These are phyloP conservation scores for Drosophila nasuta DNA, from an alignment of 1,140 invertebrate genomes.

Conservation along the genomic window DNA sequence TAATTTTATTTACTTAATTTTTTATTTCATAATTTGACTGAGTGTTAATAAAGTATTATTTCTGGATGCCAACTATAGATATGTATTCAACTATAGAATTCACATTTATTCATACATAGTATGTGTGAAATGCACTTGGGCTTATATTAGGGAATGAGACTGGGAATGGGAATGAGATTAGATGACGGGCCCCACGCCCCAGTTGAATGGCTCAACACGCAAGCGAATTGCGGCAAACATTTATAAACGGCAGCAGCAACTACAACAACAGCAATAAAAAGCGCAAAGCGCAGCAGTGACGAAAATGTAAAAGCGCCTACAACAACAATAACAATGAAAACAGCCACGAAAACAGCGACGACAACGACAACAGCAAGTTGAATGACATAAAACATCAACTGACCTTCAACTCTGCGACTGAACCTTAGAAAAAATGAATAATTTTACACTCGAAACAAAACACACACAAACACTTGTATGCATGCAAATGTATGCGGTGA, in stretches of 20 bases:
- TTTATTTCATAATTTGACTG: no score
- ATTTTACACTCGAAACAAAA: constrained; percentile 74
- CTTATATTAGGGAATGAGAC: constrained; percentile 1
- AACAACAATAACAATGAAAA: constrained; percentile 40
- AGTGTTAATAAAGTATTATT: neutral
- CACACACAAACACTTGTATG: constrained; percentile 42
- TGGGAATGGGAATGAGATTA: constrained; percentile 20
- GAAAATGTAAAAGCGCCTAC: constrained; percentile 64
- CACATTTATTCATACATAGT: no score
- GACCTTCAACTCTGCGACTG: constrained; percentile 84
- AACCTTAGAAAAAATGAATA: constrained; percentile 84
- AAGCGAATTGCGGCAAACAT: constrained; percentile 52
- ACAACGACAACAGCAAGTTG: constrained; percentile 72
- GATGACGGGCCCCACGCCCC: constrained; percentile 52
- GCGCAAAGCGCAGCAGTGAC: constrained; percentile 58
- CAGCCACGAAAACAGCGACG: constrained; percentile 34
- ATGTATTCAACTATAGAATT: no score
- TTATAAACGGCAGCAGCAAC: constrained; percentile 26
- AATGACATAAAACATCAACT: constrained; percentile 85
- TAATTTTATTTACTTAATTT: no score
- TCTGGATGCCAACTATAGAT: neutral
- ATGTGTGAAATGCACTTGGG: constrained; percentile 12
- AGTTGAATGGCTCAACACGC: constrained; percentile 63
- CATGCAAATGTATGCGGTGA: constrained; percentile 52
- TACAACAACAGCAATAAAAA: constrained; percentile 41